Base-by-base conservation (phyloP, 2,888 invertebrate genomes). In the Ormia ochracea region DNA sequence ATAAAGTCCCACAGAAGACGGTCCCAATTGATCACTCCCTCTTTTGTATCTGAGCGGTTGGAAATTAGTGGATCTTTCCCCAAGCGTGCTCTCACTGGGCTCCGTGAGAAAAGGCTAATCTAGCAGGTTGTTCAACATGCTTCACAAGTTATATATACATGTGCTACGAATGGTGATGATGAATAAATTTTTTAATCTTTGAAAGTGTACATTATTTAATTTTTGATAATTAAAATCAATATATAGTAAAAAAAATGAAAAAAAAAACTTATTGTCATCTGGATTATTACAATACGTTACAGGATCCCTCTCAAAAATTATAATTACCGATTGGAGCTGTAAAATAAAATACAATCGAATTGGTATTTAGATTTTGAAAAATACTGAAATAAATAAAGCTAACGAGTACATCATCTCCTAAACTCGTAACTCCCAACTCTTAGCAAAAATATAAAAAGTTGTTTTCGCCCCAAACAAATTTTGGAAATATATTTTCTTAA, bases 21-120 rank as follows among this genome's bases (percentile, higher is more conserved):
- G 84, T 98, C 98, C 92, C 99, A 99, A 91, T 92, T 99, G 85
- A 99, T 99, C 90, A 99, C 99, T 52, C 99, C 99, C 52, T 98
- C 99, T 10, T 98, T 99, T 56, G 98, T 99, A 45, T 98, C 98
- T 87, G 99, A 99, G 92, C 94, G 99, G 89, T 91, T 99, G 90
- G 99, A 99, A 92, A 96, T 99, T 85, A 93, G 99, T 84, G 99
- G 98, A 73, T 99, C 99, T 19, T 92, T 99, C 68, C 99, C 99
- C 23, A 95, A 98, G 90, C 92, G 96, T 88, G 99, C 98, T 68
- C 93, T 99, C 72, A 93, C 96, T 82, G 99, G 99, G 91, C 93
- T 99, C 73, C 94, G 96, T 89, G 94, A 95, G 86, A 98, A 98
- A 92, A 96, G 98, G 88, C 91, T 98, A 87, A 98, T 99, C 89